Evolutionary conservation across 2,797 vertebrate species (phyloP).

Genomic region (Xyrichtys novacula): DNA sequence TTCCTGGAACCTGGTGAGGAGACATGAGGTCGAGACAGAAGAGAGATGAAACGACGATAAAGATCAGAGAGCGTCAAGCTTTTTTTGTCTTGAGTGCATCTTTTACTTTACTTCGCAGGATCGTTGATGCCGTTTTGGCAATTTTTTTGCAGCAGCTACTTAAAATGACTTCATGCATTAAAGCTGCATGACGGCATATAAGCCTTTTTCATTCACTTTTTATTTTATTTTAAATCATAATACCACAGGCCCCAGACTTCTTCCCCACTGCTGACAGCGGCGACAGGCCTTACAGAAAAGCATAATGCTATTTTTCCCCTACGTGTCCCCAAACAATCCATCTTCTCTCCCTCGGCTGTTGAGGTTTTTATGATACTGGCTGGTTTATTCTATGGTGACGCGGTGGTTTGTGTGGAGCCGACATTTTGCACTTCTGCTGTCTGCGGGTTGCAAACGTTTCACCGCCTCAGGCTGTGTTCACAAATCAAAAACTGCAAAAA

Average conservation of each 20-base stretch:
- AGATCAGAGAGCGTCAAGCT: neutral
- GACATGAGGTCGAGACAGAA: constrained; percentile 6
- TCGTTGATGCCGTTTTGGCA: constrained; percentile 22
- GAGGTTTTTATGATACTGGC: constrained; percentile 52
- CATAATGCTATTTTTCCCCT: constrained; percentile 43
- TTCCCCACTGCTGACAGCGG: constrained; percentile 60
- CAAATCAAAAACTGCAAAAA: constrained; percentile 41
- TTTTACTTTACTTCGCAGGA: constrained; percentile 18
- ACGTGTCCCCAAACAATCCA: constrained; percentile 47
- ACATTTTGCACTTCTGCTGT: constrained; percentile 41
- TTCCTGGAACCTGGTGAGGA: constrained; percentile 91
- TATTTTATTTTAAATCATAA: constrained; percentile 62
- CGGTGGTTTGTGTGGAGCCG: constrained; percentile 40
- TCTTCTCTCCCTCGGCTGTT: constrained; percentile 45
- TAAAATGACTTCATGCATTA: constrained; percentile 53
- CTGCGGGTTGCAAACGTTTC: constrained; percentile 42
- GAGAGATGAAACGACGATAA: constrained; percentile 22
- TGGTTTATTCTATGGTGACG: constrained; percentile 55
- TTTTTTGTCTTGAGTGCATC: constrained; percentile 5
- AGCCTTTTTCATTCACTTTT: constrained; percentile 49
- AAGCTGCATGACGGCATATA: constrained; percentile 32
- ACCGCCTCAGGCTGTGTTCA: constrained; percentile 28
- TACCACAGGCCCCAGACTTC: constrained; percentile 44
- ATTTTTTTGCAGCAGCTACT: constrained; percentile 37
- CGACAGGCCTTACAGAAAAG: constrained; percentile 28